These are phyloP conservation scores for Magallana ariakensis DNA, from an alignment of 1,140 invertebrate species.

Conservation along the genomic window DNA sequence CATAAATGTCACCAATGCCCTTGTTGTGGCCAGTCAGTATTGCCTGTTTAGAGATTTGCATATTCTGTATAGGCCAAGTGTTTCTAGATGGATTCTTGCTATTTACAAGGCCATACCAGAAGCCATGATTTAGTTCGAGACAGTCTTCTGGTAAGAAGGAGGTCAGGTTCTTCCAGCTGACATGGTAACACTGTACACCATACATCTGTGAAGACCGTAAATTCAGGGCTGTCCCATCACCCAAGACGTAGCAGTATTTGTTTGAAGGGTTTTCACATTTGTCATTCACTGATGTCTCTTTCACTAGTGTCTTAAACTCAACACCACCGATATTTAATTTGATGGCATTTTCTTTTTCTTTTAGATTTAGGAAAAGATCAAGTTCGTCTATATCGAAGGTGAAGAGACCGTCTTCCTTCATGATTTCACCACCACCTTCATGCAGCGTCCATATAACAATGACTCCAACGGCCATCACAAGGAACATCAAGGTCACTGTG, in stretches of 20 bases:
- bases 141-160: constrained; percentile 49
- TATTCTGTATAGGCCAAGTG: constrained; percentile 42
- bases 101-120: constrained; percentile 53
- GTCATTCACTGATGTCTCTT: constrained; percentile 32
- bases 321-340: constrained; percentile 48
- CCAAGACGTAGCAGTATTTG: constrained; percentile 49
- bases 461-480: constrained; percentile 56
- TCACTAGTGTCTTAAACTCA: constrained; percentile 35
- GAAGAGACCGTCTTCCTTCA: constrained; percentile 44
- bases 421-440: constrained; percentile 49
- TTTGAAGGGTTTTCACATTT: constrained; percentile 43
- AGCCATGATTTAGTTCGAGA: constrained; percentile 45
- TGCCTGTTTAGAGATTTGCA: neutral
- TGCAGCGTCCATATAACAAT: constrained; percentile 58
- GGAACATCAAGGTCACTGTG: constrained; percentile 53
- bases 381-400: constrained; percentile 50
- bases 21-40: constrained; percentile 46
- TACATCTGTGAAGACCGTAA: constrained; percentile 31
- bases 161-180: constrained; percentile 46
- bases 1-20: constrained; percentile 39
- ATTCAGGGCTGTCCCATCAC: constrained; percentile 44
- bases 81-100: neutral
- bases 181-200: constrained; percentile 43
- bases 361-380: constrained; percentile 40
- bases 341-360: constrained; percentile 25